Evolutionary conservation across 2,797 vertebrate genomes (phyloP).

Genomic region (Brotula barbata): DNA sequence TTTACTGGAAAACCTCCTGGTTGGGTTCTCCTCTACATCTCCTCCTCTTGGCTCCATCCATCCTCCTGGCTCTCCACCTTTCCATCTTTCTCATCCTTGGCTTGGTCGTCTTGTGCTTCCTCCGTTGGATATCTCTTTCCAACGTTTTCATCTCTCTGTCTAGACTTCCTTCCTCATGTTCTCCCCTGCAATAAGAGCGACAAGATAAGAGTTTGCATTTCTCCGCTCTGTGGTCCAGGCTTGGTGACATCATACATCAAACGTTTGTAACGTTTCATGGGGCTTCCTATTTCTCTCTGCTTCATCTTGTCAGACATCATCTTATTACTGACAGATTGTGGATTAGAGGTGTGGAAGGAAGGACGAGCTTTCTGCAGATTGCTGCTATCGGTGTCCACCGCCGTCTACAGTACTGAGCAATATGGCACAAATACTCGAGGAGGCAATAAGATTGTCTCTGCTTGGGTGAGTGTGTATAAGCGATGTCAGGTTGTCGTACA

Average conservation of each 20-base stretch:
- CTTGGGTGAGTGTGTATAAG: conserved; percentile 62
- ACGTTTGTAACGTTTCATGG: conserved; percentile 73
- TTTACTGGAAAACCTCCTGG: conserved; percentile 35
- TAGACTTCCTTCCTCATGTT: neutral
- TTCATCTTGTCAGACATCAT: conserved; percentile 69
- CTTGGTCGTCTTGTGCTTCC: conserved; percentile 7
- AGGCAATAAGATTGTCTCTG: conserved; percentile 68
- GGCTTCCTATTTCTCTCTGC: conserved; percentile 58
- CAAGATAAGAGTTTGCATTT: conserved; percentile 75
- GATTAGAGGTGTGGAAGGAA: conserved; percentile 57
- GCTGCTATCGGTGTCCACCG: conserved; percentile 64
- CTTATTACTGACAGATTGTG: conserved; percentile 73
- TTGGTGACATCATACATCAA: conserved; percentile 68
- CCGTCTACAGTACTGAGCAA: conserved; percentile 52
- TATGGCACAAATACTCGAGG: conserved; percentile 61
- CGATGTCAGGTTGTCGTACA: conserved; percentile 58
- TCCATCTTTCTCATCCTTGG: conserved; percentile 13
- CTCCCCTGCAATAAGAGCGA: conserved; percentile 59
- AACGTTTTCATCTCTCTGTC: neutral
- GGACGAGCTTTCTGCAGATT: conserved; percentile 55
- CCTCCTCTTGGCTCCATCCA: conserved; percentile 10
- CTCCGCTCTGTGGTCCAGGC: conserved; percentile 51
- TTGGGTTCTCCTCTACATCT: too few species aligned
- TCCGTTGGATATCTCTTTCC: neutral
- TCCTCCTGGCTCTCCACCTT: conserved; percentile 8